Evolutionary conservation across 2,113 vertebrate genomes (phyloP), one percentile per base, ranked within the genome.

Genomic region (Heterotilapia buettikoferi): DNA sequence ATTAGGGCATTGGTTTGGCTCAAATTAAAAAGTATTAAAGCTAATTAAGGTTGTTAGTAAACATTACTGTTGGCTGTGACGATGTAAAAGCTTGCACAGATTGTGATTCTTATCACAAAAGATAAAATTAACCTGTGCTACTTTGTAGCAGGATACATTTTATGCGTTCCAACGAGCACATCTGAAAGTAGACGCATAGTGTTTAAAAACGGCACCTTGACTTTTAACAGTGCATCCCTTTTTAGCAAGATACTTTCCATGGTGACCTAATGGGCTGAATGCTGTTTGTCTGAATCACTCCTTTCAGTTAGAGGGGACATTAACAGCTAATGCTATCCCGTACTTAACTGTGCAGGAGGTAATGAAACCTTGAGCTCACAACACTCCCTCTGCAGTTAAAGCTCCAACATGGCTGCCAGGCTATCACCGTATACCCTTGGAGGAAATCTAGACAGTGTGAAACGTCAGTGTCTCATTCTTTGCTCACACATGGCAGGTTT

Each of bases 301-400:
- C 76, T 93, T 95, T 94, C 95, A 95, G 93, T 93, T 84, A 79
- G 90, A 91, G 71, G 87, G 84, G 90, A 76, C 93, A 89, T 95
- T 94, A 96, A 95, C 91, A 94, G 92, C 89, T 95, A 95, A 94
- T 86, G 89, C 86, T 92, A 92, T 94, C 91, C 90, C 38, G 91
- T 79, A 92, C 90, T 94, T 94, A 94, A 93, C 92, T 80, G 84
- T 71, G 57, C 63, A 4, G 80, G 83, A 88, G 89, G 90, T 92
- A 93, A 95, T 94, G 93, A 95, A 92, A 93, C 91, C 89, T 79
- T 7, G 33, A 85, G 88, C 85, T 85, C 71, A 40, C 45, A 84
- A 84, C 93, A 92, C 91, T 85, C 82, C 84, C 63, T 84, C 90
- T 87, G 88, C 90, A 66, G 86, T 90, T 88, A 61, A 86, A 90